Conservation (phyloP, 1,140 invertebrate species). For the Tyrophagus putrescentiae region DNA sequence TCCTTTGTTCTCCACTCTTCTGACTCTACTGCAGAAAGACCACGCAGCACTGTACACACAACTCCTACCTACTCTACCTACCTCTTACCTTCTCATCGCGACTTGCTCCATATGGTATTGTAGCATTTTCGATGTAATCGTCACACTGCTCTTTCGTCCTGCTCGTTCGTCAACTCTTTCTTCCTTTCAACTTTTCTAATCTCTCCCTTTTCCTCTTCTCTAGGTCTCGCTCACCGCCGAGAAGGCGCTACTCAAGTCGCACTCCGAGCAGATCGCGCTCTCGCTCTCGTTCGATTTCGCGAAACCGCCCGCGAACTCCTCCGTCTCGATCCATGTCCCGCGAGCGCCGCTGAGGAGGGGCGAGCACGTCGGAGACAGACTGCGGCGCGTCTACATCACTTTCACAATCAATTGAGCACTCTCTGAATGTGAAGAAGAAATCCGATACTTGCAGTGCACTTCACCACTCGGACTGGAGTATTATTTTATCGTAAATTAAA, state of each 20-base stretch:
- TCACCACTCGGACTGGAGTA: too few species aligned
- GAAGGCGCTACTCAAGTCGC: conserved; percentile 4
- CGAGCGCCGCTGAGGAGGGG: conserved; percentile 13
- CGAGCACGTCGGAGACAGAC: too few species aligned
- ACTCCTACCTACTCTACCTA: too few species aligned
- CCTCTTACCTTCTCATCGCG: not conserved
- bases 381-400: too few species aligned
- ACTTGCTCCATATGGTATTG: conserved; percentile 12
- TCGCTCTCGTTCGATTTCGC: not conserved
- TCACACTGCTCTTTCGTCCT: too few species aligned
- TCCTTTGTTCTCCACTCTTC: too few species aligned
- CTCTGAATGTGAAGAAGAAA: too few species aligned
- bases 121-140: not conserved
- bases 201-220: not conserved
- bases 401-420: too few species aligned
- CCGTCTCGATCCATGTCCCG: conserved; percentile 13
- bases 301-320: conserved; percentile 16
- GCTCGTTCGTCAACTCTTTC: not conserved
- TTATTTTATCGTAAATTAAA: too few species aligned
- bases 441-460: too few species aligned
- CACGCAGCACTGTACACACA: not conserved
- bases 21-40: not conserved
- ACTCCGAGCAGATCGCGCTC: conserved; percentile 5
- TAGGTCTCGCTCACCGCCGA: not conserved
- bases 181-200: not conserved